A percentile compares a stretch with the other conserved stretches of the same genome.
Conservation (phyloP, 2,888 invertebrate species). For the Priocnemis perturbator region DNA sequence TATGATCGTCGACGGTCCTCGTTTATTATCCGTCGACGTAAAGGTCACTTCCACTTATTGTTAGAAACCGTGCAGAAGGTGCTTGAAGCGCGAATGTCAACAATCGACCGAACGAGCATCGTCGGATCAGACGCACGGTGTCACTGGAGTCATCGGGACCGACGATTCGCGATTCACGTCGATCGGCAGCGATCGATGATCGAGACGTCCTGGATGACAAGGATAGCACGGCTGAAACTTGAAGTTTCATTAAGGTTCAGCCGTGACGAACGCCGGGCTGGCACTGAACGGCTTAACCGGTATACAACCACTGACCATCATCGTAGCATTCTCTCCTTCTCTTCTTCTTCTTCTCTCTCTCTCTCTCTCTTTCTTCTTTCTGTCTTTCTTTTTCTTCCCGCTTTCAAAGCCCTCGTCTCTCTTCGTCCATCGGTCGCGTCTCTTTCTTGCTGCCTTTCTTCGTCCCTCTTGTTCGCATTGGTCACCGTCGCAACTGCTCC, state of each 20-base stretch:
- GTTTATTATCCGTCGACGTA: no score
- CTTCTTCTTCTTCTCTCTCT: conserved; percentile 22
- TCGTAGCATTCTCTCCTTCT: conserved; percentile 52
- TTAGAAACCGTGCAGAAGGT: no score
- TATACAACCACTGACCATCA: conserved; percentile 64
- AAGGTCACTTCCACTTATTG: no score
- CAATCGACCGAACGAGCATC: no score
- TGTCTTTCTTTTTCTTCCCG: conserved; percentile 6
- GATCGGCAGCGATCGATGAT: conserved; percentile 2
- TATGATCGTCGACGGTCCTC: no score
- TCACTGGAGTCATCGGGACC: no score
- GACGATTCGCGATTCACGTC: not conserved
- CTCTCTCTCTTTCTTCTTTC: conserved; percentile 19
- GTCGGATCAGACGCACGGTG: no score
- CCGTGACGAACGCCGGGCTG: conserved; percentile 63
- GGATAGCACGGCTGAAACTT: no score
- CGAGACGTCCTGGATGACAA: no score
- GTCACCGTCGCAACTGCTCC: conserved; percentile 39
- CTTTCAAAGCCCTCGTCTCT: conserved; percentile 7
- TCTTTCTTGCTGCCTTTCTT: conserved; percentile 13
- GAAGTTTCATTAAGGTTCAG: conserved; percentile 51
- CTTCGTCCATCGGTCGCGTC: conserved; percentile 21
- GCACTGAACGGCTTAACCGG: conserved; percentile 67
- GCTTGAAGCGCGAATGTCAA: no score
- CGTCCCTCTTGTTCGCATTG: conserved; percentile 12